Base-by-base conservation (phyloP, 2,888 invertebrate genomes). In the Aleiodes testaceus region DNA sequence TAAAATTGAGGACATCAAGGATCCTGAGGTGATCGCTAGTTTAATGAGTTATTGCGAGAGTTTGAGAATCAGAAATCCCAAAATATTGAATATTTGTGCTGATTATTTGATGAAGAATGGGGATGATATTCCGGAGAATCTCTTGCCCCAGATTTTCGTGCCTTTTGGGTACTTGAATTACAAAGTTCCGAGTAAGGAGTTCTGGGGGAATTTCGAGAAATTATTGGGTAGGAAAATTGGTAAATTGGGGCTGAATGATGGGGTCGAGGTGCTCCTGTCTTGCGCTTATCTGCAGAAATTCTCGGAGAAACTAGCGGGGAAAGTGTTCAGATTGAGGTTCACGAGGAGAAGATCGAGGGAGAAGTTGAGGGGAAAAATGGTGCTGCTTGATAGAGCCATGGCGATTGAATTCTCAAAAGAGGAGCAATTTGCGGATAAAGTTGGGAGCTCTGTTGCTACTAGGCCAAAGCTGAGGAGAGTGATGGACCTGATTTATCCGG, bases 351-450 rank as follows among this genome's bases (percentile, higher is more conserved):
- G 86, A 18, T 80, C 84, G 6, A 79, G 89, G 0, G 77, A 80
- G 55, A 72, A 80, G 11, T 80, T 88, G 68, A 89, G 90, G 70
- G 81, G 81, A 70, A 91, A 91, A 79, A 85, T 93, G 49, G 89
- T 91, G 81, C 83, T 93, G 45, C 88, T 93, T 70, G 93, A 93
- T 77, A 90, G 91, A 36, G 90, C 92, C 4, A 88, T 93, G 87
- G 89, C 91, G 11, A 82, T 93, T 53, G 93, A 93, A 81, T 91
- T 81, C 16, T 91, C 92, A 4, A 92, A 92, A 4, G 81, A 91
- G 67, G 79, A 92, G 30, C 89, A 89, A 77, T 89, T 90, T 74
- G 89, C 89, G 74, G 88, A 88, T 78, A 86, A 88, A 0, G 89
- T 89, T 78, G 88, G 89, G n/a, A 49, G 12, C 7, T 42, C n/a